A percentile compares a stretch with the other conserved stretches of the same genome.
phyloP scores from a whole-genome alignment of 1,140 invertebrate species.

The Lordiphosa clarofinis region DNA sequence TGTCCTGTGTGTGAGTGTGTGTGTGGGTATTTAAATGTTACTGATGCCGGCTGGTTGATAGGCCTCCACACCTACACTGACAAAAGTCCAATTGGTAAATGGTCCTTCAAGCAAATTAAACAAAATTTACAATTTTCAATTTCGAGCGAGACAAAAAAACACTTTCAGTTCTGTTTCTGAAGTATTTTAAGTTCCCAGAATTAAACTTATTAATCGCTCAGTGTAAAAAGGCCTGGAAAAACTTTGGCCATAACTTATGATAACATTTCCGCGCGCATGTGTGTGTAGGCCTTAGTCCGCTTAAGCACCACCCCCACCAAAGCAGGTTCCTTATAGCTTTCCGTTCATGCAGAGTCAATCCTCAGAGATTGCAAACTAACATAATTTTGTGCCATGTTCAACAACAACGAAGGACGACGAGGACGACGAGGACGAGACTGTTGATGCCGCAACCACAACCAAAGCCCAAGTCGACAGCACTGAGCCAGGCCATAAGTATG shows the following conservation, averaged over 20 bases:
- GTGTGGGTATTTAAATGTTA: no score
- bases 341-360: conserved; percentile 57
- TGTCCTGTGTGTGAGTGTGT: conserved; percentile 35
- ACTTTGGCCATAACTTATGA: conserved; percentile 72
- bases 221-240: conserved; percentile 49
- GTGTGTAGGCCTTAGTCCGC: conserved; percentile 13
- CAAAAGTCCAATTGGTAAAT: not conserved
- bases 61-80: conserved; percentile 35
- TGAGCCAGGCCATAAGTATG: conserved; percentile 29
- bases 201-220: conserved; percentile 1
- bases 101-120: not conserved
- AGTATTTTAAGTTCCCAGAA: no score
- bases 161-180: no score
- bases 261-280: conserved; percentile 58
- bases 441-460: conserved; percentile 4
- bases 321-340: conserved; percentile 7
- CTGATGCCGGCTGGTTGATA: conserved; percentile 54
- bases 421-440: conserved; percentile 2
- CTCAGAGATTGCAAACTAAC: conserved; percentile 69
- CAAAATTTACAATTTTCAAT: no score
- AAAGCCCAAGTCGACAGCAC: conserved; percentile 18
- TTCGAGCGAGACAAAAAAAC: no score
- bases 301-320: not conserved
- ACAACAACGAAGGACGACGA: conserved; percentile 22
- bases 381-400: conserved; percentile 70